Evolutionary conservation across 2,888 invertebrate genomes (phyloP).

Genomic region (Acleris sparsana): DNA sequence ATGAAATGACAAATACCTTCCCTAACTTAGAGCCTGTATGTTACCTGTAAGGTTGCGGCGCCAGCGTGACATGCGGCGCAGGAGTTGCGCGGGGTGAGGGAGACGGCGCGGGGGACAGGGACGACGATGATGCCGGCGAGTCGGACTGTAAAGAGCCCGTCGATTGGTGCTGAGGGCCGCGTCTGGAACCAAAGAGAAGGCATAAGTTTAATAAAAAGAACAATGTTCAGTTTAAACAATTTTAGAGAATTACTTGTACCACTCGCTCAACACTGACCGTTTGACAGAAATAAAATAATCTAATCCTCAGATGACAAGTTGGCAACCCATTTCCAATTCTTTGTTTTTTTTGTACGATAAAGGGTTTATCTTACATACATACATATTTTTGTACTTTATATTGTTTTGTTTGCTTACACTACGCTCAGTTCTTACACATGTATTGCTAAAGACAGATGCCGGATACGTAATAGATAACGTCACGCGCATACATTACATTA

Average conservation of each 20-base stretch:
- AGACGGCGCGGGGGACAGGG: slow-evolving; percentile 92
- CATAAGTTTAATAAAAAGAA: background rate
- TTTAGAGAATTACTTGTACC: background rate
- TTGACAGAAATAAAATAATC: too few species aligned
- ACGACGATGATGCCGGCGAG: slow-evolving; percentile 91
- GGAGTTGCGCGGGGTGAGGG: slow-evolving; percentile 89
- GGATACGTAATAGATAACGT: too few species aligned
- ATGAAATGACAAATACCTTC: background rate
- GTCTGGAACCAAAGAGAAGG: slow-evolving; percentile 71
- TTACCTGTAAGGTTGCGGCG: slow-evolving; percentile 62
- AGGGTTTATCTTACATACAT: too few species aligned
- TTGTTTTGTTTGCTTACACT: too few species aligned
- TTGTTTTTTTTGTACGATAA: too few species aligned
- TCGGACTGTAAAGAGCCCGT: slow-evolving; percentile 92
- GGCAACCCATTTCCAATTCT: too few species aligned
- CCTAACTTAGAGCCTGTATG: background rate
- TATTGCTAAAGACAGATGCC: too few species aligned
- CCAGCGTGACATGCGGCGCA: slow-evolving; percentile 77
- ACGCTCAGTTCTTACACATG: too few species aligned
- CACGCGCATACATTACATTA: too few species aligned
- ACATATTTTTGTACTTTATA: too few species aligned
- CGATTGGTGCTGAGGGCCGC: slow-evolving; percentile 92
- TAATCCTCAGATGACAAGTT: too few species aligned
- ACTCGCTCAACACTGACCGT: too few species aligned
- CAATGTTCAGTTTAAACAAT: background rate